A percentile compares a stretch with the other conserved stretches of the same genome.
These are phyloP conservation scores for Amiota mariae DNA, from an alignment of 2,888 invertebrate species.

Conservation along the genomic window DNA sequence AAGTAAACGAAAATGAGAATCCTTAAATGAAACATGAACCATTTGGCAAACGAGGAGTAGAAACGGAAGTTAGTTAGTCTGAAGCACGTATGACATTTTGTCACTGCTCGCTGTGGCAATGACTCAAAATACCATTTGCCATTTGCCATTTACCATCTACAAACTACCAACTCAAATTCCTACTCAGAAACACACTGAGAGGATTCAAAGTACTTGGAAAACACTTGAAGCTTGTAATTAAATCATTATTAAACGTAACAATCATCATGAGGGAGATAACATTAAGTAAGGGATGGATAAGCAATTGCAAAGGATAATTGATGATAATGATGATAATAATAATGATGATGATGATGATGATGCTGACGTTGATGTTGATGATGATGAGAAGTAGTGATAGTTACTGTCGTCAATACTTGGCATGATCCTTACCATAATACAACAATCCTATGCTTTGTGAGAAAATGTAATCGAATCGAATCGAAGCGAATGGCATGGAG, in stretches of 20 bases:
- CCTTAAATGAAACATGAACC: too few relatives aligned
- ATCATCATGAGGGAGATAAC: neutral
- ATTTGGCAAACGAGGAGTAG: neutral
- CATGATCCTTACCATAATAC: neutral
- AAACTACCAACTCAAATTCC: neutral
- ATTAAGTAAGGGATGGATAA: neutral
- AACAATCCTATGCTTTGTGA: conserved; percentile 5
- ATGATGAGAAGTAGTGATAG: neutral
- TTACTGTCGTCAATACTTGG: neutral
- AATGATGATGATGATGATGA: neutral
- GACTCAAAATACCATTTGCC: too few relatives aligned
- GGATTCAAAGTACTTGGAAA: conserved; percentile 28
- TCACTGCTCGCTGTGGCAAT: neutral
- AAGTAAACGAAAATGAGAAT: too few relatives aligned
- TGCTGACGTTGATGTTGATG: neutral
- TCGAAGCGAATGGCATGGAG: too few relatives aligned
- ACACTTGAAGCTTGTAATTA: conserved; percentile 50
- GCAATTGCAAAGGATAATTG: neutral
- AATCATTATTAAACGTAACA: conserved; percentile 52
- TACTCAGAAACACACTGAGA: neutral
- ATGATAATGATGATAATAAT: conserved; percentile 1
- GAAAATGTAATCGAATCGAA: conserved; percentile 15
- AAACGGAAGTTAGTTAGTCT: neutral
- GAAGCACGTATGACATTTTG: conserved; percentile 12
- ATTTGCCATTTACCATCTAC: too few relatives aligned